Evolutionary conservation across 2,888 invertebrate species (phyloP).

Genomic region (Congeria kusceri): DNA sequence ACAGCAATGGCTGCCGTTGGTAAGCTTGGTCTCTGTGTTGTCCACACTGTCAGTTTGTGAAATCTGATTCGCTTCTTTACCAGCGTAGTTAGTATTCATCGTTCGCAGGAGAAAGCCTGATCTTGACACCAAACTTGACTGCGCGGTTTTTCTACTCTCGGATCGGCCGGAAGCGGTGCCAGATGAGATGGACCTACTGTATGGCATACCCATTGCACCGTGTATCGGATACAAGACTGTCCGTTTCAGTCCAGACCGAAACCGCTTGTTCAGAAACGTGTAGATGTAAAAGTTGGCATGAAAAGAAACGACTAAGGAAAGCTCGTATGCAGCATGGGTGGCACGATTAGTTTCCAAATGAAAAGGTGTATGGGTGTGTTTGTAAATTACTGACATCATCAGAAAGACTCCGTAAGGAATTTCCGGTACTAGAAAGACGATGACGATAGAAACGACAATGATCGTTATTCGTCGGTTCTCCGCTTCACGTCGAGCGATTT

Average conservation of each 20-base stretch:
- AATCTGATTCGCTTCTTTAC: background rate
- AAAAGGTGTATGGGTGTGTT: conserved; percentile 4
- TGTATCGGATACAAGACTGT: conserved; percentile 1
- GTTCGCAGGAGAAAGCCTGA: background rate
- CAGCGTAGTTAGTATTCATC: background rate
- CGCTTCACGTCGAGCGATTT: conserved; percentile 7
- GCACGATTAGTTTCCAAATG: conserved; percentile 12
- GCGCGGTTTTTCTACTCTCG: background rate
- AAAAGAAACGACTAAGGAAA: conserved; percentile 14
- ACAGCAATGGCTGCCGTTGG: background rate
- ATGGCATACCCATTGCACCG: background rate
- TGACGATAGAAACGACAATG: conserved; percentile 37
- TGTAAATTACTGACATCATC: conserved; percentile 20
- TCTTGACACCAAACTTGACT: background rate
- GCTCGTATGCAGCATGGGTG: conserved; percentile 17
- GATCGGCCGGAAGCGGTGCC: background rate
- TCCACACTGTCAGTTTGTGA: too few species aligned
- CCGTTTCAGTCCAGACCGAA: conserved; percentile 12
- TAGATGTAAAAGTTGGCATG: conserved; percentile 32
- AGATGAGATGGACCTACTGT: conserved; percentile 7
- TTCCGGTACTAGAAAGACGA: conserved; percentile 46
- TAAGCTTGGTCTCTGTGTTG: background rate
- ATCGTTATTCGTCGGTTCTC: conserved; percentile 35
- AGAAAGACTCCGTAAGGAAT: conserved; percentile 43
- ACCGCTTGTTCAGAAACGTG: conserved; percentile 19